Evolutionary conservation across 2,888 invertebrate genomes (phyloP), one percentile per base, ranked within the genome.

Genomic region (Drosophila helvetica): DNA sequence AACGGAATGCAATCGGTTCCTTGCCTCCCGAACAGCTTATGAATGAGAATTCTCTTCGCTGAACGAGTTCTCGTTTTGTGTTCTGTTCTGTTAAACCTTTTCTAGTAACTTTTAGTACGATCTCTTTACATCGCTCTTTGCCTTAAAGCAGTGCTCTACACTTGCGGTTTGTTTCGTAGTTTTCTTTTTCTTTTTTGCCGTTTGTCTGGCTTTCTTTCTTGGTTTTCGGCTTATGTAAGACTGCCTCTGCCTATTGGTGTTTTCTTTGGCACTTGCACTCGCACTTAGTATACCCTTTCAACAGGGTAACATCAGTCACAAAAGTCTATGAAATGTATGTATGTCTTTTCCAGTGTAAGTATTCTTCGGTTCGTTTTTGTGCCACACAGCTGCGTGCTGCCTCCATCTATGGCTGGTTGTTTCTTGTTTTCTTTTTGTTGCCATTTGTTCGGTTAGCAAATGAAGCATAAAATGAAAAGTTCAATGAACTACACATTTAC

Each of bases 401-500:
- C 15, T 3, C 9, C 33, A 18, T 17, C n/a, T 25, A 27, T 25
- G 54, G 9, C 30, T n/a, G 17, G 15, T 45, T 55, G 22, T 19
- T 12, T 43, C 47, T 73, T 42, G 18, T 47, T 53, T 67, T 68
- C 51, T 45, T 59, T 22, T 18, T 17, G 59, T 43, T 38, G 38
- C 38, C 38, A 42, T 48, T 72, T 53, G 71, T 70, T 69, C 70
- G 80, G 71, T 71, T 76, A 75, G 75, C 85, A 78, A 87, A 87
- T 78, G 82, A 84, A 84, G 79, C 85, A 85, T 78, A 75, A 75
- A 69, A 65, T 59, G 76, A 64, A 62, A 69, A 57, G 83, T 85
- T 84, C 76, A 87, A 81, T 86, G 83, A 86, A 83, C 83, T 77
- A 33, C 15, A 33, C 33, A 80, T 85, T 74, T 67, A 75, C 77